Evolutionary conservation across 2,113 vertebrate species (phyloP).

Genomic region (Phasianus colchicus): DNA sequence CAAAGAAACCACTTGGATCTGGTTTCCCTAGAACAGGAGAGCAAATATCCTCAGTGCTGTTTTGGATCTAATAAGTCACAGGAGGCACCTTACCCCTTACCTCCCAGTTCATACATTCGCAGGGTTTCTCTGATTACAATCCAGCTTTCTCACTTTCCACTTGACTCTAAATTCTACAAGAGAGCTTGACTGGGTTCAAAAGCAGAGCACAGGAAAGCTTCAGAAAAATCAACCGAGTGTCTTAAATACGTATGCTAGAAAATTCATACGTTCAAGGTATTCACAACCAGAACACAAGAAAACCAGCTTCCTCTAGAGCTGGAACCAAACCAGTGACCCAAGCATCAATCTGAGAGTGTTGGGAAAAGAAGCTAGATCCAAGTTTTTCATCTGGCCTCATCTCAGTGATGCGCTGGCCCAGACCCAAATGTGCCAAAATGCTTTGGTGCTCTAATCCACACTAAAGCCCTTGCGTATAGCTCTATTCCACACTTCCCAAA

Average conservation of each 20-base stretch:
- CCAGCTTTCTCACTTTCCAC: slow-evolving; percentile 18
- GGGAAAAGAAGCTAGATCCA: not conserved
- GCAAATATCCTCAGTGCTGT: slow-evolving; percentile 11
- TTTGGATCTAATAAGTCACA: slow-evolving; percentile 32
- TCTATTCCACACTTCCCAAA: slow-evolving; percentile 13
- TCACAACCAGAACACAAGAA: not conserved
- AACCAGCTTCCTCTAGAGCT: not conserved
- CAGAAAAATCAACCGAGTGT: not conserved
- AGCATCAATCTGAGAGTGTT: not conserved
- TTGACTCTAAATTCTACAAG: slow-evolving; percentile 29
- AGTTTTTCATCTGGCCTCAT: not conserved
- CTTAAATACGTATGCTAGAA: not conserved
- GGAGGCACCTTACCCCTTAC: slow-evolving; percentile 44
- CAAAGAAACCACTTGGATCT: slow-evolving; percentile 59
- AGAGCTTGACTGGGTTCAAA: slow-evolving; percentile 28
- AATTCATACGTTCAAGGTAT: not conserved
- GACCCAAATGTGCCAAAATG: not conserved
- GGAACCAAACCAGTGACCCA: not conserved
- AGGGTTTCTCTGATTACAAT: slow-evolving; percentile 3
- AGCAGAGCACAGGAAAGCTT: slow-evolving; percentile 8
- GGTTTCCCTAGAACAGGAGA: slow-evolving; percentile 30
- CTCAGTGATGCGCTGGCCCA: not conserved
- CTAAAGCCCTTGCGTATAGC: not conserved
- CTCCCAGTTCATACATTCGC: not conserved
- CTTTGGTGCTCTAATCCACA: not conserved